Evolutionary conservation across 2,797 vertebrate species (phyloP).

Genomic region (Okamejei kenojei): DNA sequence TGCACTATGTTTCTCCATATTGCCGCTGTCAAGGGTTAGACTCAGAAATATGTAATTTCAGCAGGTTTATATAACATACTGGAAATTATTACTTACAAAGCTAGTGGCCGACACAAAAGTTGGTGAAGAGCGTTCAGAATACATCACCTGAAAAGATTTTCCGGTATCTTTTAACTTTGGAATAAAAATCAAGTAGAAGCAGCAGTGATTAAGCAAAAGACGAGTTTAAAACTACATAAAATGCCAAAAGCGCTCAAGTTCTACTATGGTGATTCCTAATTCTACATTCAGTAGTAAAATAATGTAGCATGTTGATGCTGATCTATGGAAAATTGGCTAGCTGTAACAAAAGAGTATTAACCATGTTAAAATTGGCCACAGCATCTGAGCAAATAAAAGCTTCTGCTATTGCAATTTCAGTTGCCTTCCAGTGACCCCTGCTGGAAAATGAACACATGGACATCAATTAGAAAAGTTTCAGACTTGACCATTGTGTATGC

Average conservation of each 20-base stretch:
- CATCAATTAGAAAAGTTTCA: background rate
- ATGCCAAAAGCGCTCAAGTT: background rate
- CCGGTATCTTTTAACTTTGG: background rate
- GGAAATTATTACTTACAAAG: constrained; percentile 59
- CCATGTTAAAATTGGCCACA: background rate
- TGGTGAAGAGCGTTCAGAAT: background rate
- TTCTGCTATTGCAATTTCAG: background rate
- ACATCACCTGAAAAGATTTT: background rate
- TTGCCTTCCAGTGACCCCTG: background rate
- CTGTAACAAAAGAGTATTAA: background rate
- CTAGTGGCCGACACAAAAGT: constrained; percentile 29
- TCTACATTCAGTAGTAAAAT: background rate
- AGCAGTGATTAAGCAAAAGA: background rate
- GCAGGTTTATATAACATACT: constrained; percentile 58
- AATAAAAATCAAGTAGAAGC: background rate
- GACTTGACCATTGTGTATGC: background rate
- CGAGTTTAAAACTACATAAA: background rate
- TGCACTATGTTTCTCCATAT: background rate
- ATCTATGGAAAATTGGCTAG: background rate
- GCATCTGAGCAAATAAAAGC: background rate
- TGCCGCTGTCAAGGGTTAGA: constrained; percentile 38
- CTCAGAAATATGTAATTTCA: constrained; percentile 56
- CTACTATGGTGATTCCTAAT: background rate
- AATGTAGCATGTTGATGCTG: background rate
- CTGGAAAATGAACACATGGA: background rate